A percentile compares a stretch with the other conserved stretches of the same genome.
phyloP scores from a whole-genome alignment of 2,797 vertebrate species.

The Cossypha caffra region DNA sequence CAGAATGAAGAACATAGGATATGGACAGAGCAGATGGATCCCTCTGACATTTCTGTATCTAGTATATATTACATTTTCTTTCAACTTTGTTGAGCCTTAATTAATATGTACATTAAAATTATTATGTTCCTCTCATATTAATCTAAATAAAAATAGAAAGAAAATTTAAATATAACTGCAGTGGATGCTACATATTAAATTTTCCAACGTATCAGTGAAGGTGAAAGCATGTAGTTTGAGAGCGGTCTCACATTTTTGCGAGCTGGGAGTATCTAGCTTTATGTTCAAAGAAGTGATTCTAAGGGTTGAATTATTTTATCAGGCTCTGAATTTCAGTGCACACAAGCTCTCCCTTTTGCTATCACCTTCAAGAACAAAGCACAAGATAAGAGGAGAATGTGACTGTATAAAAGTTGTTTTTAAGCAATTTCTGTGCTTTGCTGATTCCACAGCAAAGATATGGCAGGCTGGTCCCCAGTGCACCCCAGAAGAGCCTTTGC shows the following conservation, averaged over 20 bases:
- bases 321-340: neutral
- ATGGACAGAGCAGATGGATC: neutral
- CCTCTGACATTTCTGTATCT: neutral
- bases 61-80: neutral
- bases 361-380: neutral
- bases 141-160: neutral
- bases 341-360: neutral
- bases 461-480: fast-evolving
- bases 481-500: neutral
- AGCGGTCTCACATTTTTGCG: neutral
- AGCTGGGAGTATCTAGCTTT: neutral
- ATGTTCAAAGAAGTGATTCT: fast-evolving
- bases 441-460: neutral
- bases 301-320: neutral
- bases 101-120: neutral
- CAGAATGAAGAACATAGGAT: neutral
- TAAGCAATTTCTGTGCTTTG: neutral
- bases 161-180: neutral
- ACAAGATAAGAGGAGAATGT: neutral
- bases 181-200: neutral
- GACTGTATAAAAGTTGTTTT: neutral
- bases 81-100: neutral
- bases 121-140: neutral
- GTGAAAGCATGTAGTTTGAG: neutral
- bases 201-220: neutral